phyloP scores from a whole-genome alignment of 2,113 vertebrate species.

The Copsychus sechellarum region DNA sequence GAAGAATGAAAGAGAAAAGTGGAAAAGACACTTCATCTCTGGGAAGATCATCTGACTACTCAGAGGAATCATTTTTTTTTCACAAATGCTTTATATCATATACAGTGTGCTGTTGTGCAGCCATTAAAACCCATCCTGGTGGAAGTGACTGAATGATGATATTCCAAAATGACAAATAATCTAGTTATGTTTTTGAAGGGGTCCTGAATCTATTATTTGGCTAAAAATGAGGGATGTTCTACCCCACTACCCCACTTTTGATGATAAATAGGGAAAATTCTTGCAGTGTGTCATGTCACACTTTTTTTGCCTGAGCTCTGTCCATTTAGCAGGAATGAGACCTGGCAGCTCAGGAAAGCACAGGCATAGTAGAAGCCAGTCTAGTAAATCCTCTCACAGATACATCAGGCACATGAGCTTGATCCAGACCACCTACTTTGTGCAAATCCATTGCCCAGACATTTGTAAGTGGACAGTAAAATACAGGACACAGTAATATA shows the following conservation, averaged over 20 bases:
- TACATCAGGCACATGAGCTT: neutral
- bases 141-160: neutral
- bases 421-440: neutral
- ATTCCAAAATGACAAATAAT: neutral
- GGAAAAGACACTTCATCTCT: neutral
- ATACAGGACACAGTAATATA: neutral
- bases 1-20: neutral
- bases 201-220: neutral
- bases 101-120: neutral
- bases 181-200: neutral
- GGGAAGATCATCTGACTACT: neutral
- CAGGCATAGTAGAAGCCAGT: neutral
- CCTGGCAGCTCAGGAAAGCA: neutral
- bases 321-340: neutral
- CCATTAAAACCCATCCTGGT: neutral
- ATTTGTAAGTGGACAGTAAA: neutral
- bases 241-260: neutral
- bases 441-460: neutral
- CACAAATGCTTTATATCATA: neutral
- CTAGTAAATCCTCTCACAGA: neutral
- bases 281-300: accelerated
- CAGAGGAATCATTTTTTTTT: neutral
- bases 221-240: neutral
- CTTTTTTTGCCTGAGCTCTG: neutral
- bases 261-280: neutral